phyloP scores from a whole-genome alignment of 2,113 vertebrate species.

The Perccottus glenii region DNA sequence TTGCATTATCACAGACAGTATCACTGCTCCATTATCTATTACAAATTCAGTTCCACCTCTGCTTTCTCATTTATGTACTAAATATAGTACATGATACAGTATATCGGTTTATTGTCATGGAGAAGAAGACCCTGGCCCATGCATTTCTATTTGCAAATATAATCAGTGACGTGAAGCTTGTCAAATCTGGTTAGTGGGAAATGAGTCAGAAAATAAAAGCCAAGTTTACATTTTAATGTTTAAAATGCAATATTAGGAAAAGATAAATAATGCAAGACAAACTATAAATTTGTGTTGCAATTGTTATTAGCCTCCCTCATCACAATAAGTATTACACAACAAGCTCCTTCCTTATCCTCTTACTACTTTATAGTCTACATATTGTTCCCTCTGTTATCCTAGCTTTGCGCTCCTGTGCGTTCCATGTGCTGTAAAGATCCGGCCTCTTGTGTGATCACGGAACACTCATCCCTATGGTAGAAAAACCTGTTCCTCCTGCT shows the following conservation, averaged over 20 bases:
- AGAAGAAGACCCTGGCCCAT: not conserved
- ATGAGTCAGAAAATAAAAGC: slow-evolving; percentile 5
- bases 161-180: slow-evolving; percentile 8
- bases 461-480: slow-evolving; percentile 60
- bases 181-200: not conserved
- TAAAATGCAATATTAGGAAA: too few relatives aligned
- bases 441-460: slow-evolving; percentile 41
- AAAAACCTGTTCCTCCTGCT: slow-evolving; percentile 57
- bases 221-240: not conserved
- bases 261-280: too few relatives aligned
- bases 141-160: not conserved
- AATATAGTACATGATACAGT: slow-evolving; percentile 48
- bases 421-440: slow-evolving; percentile 30
- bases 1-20: slow-evolving; percentile 25
- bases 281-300: not conserved
- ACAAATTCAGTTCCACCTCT: slow-evolving; percentile 36
- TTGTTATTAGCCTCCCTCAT: not conserved
- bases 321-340: not conserved
- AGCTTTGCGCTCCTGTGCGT: slow-evolving; percentile 15
- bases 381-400: not conserved
- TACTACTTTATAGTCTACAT: not conserved
- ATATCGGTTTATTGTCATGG: slow-evolving; percentile 28
- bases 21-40: slow-evolving; percentile 25
- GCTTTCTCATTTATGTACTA: slow-evolving; percentile 40
- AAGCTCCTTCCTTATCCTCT: slow-evolving; percentile 1